phyloP scores from a whole-genome alignment of 92 coral and sea anemone species.

The Umimayanthus chanpuru region DNA sequence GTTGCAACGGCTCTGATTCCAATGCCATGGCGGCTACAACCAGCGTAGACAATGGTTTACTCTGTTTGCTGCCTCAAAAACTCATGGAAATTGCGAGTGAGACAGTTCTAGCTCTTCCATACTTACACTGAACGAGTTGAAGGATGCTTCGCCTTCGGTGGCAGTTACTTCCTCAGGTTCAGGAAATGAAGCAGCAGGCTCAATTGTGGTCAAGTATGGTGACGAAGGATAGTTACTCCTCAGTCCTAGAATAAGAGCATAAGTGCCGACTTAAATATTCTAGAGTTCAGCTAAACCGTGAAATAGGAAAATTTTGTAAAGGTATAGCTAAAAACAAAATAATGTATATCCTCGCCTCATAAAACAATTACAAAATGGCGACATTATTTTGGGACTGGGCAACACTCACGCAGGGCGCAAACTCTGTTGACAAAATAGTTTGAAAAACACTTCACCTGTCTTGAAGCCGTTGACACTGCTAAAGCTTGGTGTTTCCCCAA shows the following conservation, averaged over 20 bases:
- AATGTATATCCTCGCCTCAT: constrained; percentile 16
- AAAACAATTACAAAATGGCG: constrained; percentile 1
- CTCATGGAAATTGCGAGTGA: not conserved
- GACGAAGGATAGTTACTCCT: too few species aligned
- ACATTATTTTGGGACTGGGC: too few species aligned
- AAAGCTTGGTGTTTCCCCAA: constrained; percentile 3
- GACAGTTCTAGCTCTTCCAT: not conserved
- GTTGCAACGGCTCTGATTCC: not conserved
- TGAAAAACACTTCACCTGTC: not conserved
- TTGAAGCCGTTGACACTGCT: constrained; percentile 15
- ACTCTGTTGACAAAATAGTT: not conserved
- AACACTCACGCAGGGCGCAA: not conserved
- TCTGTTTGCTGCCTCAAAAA: not conserved
- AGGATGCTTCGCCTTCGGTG: not conserved
- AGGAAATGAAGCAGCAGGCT: too few species aligned
- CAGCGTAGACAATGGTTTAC: not conserved
- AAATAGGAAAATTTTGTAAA: too few species aligned
- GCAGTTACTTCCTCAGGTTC: not conserved
- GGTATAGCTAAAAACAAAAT: not conserved
- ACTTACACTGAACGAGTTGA: constrained; percentile 10
- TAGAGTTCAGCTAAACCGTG: not conserved
- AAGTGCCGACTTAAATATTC: not conserved
- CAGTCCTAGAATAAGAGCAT: not conserved
- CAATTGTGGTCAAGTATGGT: too few species aligned
- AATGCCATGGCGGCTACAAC: not conserved